Percentiles rank a stretch among this genome's conserved stretches.
Evolutionary conservation across 2,888 invertebrate species (phyloP).

Genomic region (Entomobrya multifasciata): DNA sequence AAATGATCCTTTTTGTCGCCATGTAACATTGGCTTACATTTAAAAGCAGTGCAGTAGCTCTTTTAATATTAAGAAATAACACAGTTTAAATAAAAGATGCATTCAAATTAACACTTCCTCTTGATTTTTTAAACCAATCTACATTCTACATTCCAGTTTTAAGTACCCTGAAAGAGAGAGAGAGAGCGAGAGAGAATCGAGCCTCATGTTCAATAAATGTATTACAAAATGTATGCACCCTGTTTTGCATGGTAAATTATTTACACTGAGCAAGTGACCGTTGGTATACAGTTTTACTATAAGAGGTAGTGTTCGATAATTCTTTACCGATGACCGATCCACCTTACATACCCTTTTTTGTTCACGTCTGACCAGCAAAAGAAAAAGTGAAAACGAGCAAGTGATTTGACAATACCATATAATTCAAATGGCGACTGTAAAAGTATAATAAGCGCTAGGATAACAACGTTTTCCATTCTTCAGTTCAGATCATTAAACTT

Average conservation of each 20-base stretch:
- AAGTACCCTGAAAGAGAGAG: too few species aligned
- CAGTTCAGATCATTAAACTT: neutral
- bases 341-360: neutral
- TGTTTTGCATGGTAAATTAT: neutral
- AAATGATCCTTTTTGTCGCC: too few species aligned
- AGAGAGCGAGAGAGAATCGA: too few species aligned
- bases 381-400: slow-evolving; percentile 37
- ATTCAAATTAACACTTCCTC: too few species aligned
- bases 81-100: too few species aligned
- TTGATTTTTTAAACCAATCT: too few species aligned
- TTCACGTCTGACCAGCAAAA: neutral
- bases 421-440: neutral
- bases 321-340: neutral
- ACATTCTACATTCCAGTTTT: too few species aligned
- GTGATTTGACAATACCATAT: neutral
- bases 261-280: neutral
- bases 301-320: neutral
- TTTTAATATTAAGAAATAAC: too few species aligned
- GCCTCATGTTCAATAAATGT: neutral
- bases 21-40: too few species aligned
- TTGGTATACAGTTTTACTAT: neutral
- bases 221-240: neutral
- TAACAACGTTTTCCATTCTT: too few species aligned
- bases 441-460: neutral
- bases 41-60: too few species aligned